Conservation (phyloP, 2,888 invertebrate genomes). For the Pharmacophagus antenor region DNA sequence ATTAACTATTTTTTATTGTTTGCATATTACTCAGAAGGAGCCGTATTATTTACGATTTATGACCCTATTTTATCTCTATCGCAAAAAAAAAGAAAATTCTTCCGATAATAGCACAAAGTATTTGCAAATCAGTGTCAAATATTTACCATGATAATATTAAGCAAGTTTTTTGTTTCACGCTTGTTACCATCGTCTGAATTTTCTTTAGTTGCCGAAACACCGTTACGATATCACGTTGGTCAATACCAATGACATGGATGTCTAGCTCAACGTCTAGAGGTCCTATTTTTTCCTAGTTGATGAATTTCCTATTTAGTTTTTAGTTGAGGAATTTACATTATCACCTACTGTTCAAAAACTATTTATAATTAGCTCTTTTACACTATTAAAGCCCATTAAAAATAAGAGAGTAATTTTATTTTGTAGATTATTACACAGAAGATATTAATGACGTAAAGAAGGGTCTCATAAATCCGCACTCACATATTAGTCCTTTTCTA, state of each 20-base stretch:
- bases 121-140: background rate
- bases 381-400: background rate
- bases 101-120: background rate
- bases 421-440: background rate
- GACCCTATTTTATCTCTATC: too few species aligned
- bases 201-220: conserved; percentile 1
- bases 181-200: conserved; percentile 2
- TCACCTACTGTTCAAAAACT: background rate
- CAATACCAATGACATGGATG: background rate
- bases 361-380: background rate
- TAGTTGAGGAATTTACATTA: background rate
- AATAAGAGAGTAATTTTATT: background rate
- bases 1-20: too few species aligned
- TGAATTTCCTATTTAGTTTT: background rate
- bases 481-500: background rate
- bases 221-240: background rate
- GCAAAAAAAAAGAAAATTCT: background rate
- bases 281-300: background rate
- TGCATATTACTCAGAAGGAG: too few species aligned
- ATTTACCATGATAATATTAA: conserved; percentile 11
- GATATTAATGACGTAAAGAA: too few species aligned
- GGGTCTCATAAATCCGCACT: background rate
- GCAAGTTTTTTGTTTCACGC: conserved; percentile 6
- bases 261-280: background rate
- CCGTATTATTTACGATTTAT: too few species aligned